phyloP scores from a whole-genome alignment of 2,888 invertebrate genomes.

The Poecilobothrus nobilitatus region DNA sequence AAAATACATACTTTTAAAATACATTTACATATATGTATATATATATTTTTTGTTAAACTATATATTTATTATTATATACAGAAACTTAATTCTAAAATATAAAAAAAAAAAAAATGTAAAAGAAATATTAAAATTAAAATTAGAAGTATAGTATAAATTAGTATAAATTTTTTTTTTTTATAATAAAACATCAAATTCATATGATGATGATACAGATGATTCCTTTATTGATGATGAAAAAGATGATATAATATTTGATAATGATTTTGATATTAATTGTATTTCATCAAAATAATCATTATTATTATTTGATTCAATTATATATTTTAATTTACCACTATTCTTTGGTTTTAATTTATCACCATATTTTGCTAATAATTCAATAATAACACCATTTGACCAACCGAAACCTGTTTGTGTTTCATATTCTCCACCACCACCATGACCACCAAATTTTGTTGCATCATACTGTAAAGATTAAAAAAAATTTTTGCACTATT shows the following conservation, averaged over 20 bases:
- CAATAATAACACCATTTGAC: slow-evolving; percentile 79
- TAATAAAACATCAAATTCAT: background rate
- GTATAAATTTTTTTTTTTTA: too few species aligned
- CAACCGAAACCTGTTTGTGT: slow-evolving; percentile 83
- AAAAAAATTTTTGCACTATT: background rate
- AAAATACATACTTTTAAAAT: too few species aligned
- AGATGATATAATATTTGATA: background rate
- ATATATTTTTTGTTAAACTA: background rate
- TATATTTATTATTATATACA: too few species aligned
- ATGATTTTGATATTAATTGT: background rate
- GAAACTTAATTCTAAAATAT: background rate
- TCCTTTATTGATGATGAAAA: background rate
- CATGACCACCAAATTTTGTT: slow-evolving; percentile 49
- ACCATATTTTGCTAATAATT: slow-evolving; percentile 60
- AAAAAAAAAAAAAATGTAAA: too few species aligned
- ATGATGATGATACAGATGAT: background rate
- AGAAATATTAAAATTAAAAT: too few species aligned
- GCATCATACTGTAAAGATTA: slow-evolving; percentile 49
- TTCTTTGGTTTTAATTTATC: slow-evolving; percentile 30
- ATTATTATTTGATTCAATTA: background rate
- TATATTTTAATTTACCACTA: background rate
- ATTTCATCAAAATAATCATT: background rate
- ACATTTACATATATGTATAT: background rate
- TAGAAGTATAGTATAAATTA: too few species aligned
- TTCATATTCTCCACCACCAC: slow-evolving; percentile 79